Conservation (phyloP, 1,140 invertebrate species). For the Eurosta solidaginis region DNA sequence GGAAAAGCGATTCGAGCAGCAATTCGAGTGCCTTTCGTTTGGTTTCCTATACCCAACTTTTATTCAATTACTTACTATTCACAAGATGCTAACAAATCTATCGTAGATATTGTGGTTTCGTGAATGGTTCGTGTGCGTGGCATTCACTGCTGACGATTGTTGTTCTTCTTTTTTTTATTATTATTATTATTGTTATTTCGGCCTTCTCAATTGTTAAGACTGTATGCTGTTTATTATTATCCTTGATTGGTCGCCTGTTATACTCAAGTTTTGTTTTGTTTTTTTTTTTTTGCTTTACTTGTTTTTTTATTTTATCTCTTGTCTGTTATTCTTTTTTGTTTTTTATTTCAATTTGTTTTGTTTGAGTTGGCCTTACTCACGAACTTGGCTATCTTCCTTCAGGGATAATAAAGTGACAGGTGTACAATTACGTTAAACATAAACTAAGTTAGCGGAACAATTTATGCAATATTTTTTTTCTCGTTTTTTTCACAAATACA, state of each 20-base stretch:
- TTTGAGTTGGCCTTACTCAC: neutral
- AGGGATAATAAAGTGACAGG: neutral
- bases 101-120: neutral
- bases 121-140: neutral
- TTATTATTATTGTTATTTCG: neutral
- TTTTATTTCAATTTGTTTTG: neutral
- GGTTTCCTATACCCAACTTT: too few relatives aligned
- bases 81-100: too few relatives aligned
- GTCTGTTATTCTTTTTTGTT: neutral
- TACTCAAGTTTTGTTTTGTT: neutral
- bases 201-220: neutral
- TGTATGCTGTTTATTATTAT: slow-evolving; percentile 11
- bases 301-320: neutral
- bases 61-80: too few relatives aligned
- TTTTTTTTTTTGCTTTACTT: neutral
- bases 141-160: neutral
- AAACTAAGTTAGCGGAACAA: neutral
- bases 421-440: neutral
- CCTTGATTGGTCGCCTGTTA: slow-evolving; percentile 18
- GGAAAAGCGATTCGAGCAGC: too few relatives aligned
- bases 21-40: neutral
- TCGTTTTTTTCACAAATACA: neutral
- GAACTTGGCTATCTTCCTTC: neutral
- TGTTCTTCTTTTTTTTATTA: neutral
- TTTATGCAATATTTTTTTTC: neutral